Base-by-base conservation (phyloP, 2,888 invertebrate species). In the Colostygia pectinataria region DNA sequence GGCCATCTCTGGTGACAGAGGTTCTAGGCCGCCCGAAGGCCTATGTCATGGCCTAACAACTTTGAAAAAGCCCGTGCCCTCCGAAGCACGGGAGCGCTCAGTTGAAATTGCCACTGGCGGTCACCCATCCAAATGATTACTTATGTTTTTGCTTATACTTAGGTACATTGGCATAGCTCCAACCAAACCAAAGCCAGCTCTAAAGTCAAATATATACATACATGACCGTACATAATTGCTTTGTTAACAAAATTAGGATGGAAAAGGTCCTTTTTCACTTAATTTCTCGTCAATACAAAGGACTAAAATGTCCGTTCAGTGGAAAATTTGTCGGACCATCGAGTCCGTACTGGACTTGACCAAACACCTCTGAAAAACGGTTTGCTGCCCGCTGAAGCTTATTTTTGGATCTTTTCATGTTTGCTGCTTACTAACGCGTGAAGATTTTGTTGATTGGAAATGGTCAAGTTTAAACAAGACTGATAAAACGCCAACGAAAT, bases 311-410 rank as follows among this genome's bases (percentile, higher is more conserved):
- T 73, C 86, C 86, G 81, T 78, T 83, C 82, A 84, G 86, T 88
- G 89, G 90, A 89, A 90, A 90, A 87, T 88, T 84, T 80, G 83
- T 71, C 83, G 87, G 85, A 77, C 86, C 86, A 83, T 72, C 84
- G 83, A 84, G 80, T 87, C 77, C 80, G 78, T 80, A 72, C 79
- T 73, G 79, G 80, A 83, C 76, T 84, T 83, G 78, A 81, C 79
- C 81, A 77, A 84, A 87, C 89, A 85, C 89, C 89, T 89, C 87
- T 83, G 83, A 83, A 90, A 86, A 89, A 84, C 82, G 71, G 74
- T 79, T 83, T 77, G 84, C 89, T 87, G 85, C 77, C 77, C 76
- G 74, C 65, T 84, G 85, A 71, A 83, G 81, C 73, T 83, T 83
- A 88, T 89, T 90, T 89, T 89, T 73, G 83, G 84, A 77, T 72